Evolutionary conservation across 2,797 vertebrate species (phyloP).

Genomic region (Botia almorhae): DNA sequence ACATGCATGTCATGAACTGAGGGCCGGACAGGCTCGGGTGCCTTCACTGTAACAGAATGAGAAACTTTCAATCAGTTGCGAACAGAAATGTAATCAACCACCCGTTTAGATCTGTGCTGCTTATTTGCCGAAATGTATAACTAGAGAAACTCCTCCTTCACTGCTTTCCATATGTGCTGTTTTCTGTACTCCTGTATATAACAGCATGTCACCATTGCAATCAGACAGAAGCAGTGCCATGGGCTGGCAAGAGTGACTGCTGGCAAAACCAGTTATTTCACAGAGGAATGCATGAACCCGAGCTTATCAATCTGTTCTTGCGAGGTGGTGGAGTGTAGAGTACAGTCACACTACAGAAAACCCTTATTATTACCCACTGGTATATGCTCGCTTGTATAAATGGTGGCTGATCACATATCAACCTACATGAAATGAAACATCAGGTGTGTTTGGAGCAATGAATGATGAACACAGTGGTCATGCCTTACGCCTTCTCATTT

Average conservation of each 20-base stretch:
- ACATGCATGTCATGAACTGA: conserved; percentile 27
- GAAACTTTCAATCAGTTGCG: background rate
- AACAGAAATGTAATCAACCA: conserved; percentile 31
- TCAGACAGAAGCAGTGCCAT: conserved; percentile 36
- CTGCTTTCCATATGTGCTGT: background rate
- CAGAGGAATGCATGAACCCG: conserved; percentile 11
- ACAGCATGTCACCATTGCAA: conserved; percentile 39
- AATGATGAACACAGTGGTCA: background rate
- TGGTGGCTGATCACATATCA: background rate
- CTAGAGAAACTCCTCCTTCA: background rate
- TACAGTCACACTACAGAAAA: conserved; percentile 22
- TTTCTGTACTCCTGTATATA: conserved; percentile 35
- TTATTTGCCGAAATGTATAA: conserved; percentile 1
- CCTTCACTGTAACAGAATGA: conserved; percentile 25
- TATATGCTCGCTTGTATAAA: conserved; percentile 10
- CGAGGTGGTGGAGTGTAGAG: background rate
- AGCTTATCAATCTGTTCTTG: conserved; percentile 41
- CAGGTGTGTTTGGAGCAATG: background rate
- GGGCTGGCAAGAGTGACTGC: conserved; percentile 39
- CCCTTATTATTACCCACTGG: conserved; percentile 7
- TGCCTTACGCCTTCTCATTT: background rate
- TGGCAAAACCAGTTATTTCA: conserved; percentile 31
- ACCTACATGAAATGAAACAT: conserved; percentile 16
- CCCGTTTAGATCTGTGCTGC: conserved; percentile 7
- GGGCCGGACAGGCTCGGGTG: background rate